Evolutionary conservation across 2,888 invertebrate genomes (phyloP).

Genomic region (Cerceris ruficornis): DNA sequence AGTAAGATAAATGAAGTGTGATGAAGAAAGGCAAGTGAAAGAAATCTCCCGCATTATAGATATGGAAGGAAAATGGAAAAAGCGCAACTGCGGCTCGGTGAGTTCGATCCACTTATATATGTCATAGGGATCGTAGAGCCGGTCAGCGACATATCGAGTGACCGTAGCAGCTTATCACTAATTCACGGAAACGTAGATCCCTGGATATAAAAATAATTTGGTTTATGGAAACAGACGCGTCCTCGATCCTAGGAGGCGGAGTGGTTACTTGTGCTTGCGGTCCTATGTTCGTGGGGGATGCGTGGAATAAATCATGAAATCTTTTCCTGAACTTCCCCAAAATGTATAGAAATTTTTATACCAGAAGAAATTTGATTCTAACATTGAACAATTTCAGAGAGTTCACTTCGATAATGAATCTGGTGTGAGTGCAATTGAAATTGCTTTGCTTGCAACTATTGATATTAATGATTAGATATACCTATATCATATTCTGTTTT

Average conservation of each 20-base stretch:
- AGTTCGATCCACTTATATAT: constrained; percentile 61
- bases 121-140: constrained; percentile 60
- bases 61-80: constrained; percentile 57
- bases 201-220: constrained; percentile 81
- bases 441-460: too few species aligned
- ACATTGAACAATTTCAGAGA: constrained; percentile 1
- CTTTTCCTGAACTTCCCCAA: constrained; percentile 49
- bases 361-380: constrained; percentile 16
- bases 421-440: too few species aligned
- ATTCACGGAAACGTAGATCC: constrained; percentile 77
- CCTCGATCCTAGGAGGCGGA: constrained; percentile 57
- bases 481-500: too few species aligned
- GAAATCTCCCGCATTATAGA: constrained; percentile 62
- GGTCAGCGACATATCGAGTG: constrained; percentile 69
- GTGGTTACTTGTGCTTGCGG: constrained; percentile 49
- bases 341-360: constrained; percentile 41
- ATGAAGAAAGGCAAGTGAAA: constrained; percentile 44
- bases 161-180: constrained; percentile 76
- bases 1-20: constrained; percentile 30
- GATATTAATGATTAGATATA: too few species aligned
- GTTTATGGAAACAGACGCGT: constrained; percentile 80
- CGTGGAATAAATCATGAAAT: constrained; percentile 70
- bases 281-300: constrained; percentile 53
- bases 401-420: neutral
- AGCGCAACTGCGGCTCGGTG: constrained; percentile 46